Percentiles rank a stretch among this genome's conserved stretches.
Evolutionary conservation across 2,797 vertebrate species (phyloP).

Genomic region (Pseudopleuronectes americanus): DNA sequence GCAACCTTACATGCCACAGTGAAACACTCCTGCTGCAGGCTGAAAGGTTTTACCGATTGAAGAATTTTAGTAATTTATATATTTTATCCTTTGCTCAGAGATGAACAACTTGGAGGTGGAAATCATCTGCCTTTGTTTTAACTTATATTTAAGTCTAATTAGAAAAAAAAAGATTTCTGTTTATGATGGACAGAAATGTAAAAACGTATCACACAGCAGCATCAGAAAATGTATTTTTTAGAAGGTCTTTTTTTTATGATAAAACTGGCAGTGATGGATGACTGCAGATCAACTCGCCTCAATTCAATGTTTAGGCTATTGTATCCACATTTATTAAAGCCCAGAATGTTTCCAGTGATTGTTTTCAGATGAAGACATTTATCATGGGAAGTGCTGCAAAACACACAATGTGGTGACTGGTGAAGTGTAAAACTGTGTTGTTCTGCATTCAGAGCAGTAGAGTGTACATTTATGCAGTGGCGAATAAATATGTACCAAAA

Average conservation of each 20-base stretch:
- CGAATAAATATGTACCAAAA: too few relatives aligned
- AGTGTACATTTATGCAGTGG: not conserved
- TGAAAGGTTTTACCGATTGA: conserved; percentile 7
- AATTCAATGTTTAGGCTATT: not conserved
- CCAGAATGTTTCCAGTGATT: not conserved
- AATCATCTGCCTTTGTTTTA: not conserved
- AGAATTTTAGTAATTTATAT: not conserved
- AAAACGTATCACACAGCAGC: not conserved
- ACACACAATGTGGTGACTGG: not conserved
- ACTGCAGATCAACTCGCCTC: not conserved
- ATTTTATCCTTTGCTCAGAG: not conserved
- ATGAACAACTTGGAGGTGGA: not conserved
- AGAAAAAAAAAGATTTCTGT: not conserved
- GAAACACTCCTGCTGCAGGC: conserved; percentile 3
- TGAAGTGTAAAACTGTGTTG: not conserved
- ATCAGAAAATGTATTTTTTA: not conserved
- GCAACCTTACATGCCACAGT: not conserved
- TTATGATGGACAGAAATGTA: not conserved
- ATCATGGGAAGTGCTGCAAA: not conserved
- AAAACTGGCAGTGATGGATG: conserved; percentile 11
- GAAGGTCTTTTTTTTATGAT: conserved; percentile 1
- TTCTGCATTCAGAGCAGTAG: not conserved
- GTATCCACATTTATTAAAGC: conserved; percentile 6
- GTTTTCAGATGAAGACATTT: conserved; percentile 7
- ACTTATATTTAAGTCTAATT: too few relatives aligned